A percentile compares a stretch with the other conserved stretches of the same genome.
phyloP scores from a whole-genome alignment of 2,797 vertebrate genomes.

The Phalloptychus januarius region DNA sequence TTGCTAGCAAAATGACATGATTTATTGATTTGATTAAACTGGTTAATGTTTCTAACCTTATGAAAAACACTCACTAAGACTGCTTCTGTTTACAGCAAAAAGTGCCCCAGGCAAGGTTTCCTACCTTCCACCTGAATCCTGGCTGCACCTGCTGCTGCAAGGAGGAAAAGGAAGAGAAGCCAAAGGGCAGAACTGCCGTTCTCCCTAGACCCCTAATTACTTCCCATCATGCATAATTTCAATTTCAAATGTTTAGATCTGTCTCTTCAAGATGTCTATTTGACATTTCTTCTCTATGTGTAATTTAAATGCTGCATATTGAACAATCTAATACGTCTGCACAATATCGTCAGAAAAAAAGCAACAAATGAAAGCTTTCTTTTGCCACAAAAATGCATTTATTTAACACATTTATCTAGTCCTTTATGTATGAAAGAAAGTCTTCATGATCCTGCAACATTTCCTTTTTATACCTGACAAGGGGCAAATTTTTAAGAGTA shows the following conservation, averaged over 20 bases:
- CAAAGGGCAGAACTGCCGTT: neutral
- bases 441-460: neutral
- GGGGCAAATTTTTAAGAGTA: neutral
- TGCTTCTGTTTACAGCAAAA: neutral
- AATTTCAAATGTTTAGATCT: slow-evolving; percentile 6
- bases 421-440: neutral
- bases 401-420: too few species aligned
- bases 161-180: neutral
- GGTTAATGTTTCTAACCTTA: neutral
- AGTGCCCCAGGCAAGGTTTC: neutral
- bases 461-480: neutral
- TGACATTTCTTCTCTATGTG: neutral
- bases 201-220: neutral
- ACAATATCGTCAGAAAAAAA: neutral
- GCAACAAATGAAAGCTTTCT: neutral
- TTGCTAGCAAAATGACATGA: neutral
- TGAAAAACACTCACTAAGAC: neutral
- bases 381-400: neutral
- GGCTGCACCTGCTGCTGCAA: too few species aligned
- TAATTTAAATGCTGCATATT: neutral
- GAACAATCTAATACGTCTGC: neutral
- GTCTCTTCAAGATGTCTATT: neutral
- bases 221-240: slow-evolving; percentile 1
- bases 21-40: neutral
- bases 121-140: neutral